Evolutionary conservation across 2,797 vertebrate species (phyloP).

Genomic region (Heteromormyrus szaboi): DNA sequence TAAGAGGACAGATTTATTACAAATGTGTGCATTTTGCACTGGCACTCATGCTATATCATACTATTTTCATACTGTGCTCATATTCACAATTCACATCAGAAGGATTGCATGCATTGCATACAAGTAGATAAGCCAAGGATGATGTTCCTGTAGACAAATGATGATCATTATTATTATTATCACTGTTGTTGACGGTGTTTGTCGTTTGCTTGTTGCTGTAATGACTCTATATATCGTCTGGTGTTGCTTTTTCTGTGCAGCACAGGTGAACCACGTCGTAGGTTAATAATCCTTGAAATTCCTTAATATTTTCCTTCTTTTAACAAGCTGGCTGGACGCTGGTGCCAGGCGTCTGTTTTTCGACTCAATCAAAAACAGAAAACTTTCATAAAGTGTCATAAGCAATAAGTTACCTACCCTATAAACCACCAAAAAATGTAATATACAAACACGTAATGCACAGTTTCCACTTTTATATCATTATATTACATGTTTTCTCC

Average conservation of each 20-base stretch:
- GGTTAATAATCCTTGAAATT: neutral
- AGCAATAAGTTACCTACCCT: neutral
- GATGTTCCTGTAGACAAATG: neutral
- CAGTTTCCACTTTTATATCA: neutral
- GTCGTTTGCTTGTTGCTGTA: neutral
- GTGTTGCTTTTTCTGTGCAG: neutral
- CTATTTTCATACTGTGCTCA: neutral
- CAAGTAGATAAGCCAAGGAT: neutral
- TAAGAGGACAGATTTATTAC: conserved; percentile 41
- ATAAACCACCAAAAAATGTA: neutral
- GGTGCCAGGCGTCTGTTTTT: neutral
- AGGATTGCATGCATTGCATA: neutral
- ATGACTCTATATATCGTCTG: neutral
- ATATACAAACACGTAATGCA: neutral
- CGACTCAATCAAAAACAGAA: neutral
- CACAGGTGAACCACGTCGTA: neutral
- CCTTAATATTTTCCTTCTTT: neutral
- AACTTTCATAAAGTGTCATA: neutral
- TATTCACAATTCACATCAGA: neutral
- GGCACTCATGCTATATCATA: neutral
- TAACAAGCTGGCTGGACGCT: neutral
- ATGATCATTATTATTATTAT: neutral
- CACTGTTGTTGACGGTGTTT: neutral
- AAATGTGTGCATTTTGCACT: neutral
- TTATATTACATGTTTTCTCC: neutral